Evolutionary conservation across 2,113 vertebrate species (phyloP).

Genomic region (Oncorhynchus kisutch): DNA sequence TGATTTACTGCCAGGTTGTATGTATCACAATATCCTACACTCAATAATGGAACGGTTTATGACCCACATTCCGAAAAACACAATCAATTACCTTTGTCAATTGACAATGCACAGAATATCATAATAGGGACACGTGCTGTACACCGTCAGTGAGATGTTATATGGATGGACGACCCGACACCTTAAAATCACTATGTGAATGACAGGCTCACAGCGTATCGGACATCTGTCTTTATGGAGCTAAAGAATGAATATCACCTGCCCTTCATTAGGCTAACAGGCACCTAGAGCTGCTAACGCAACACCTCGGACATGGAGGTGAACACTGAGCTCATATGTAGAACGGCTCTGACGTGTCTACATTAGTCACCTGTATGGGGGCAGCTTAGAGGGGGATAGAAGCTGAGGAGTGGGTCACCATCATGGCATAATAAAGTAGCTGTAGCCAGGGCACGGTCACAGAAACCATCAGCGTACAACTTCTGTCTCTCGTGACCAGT

Average conservation of each 20-base stretch:
- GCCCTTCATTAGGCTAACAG: not conserved
- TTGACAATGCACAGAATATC: not conserved
- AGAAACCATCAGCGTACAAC: not conserved
- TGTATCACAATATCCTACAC: not conserved
- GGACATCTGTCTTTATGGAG: not conserved
- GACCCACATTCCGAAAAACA: not conserved
- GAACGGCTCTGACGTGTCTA: too few relatives aligned
- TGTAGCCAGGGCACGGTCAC: not conserved
- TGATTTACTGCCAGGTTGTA: not conserved
- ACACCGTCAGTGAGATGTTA: not conserved
- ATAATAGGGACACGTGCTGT: not conserved
- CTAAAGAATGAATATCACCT: constrained; percentile 3
- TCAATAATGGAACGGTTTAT: too few relatives aligned
- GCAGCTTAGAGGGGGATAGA: not conserved
- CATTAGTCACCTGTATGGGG: not conserved
- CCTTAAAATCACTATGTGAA: not conserved
- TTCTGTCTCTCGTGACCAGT: too few relatives aligned
- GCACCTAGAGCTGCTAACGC: not conserved
- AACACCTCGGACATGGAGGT: not conserved
- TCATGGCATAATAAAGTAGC: too few relatives aligned
- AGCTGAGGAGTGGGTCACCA: too few relatives aligned
- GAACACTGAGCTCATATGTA: not conserved
- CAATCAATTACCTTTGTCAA: not conserved
- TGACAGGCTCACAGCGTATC: not conserved
- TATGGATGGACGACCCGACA: not conserved